Percentiles rank a stretch among this genome's conserved stretches.
These are phyloP conservation scores for Gari tellinella DNA, from an alignment of 2,888 invertebrate species.

Conservation along the genomic window DNA sequence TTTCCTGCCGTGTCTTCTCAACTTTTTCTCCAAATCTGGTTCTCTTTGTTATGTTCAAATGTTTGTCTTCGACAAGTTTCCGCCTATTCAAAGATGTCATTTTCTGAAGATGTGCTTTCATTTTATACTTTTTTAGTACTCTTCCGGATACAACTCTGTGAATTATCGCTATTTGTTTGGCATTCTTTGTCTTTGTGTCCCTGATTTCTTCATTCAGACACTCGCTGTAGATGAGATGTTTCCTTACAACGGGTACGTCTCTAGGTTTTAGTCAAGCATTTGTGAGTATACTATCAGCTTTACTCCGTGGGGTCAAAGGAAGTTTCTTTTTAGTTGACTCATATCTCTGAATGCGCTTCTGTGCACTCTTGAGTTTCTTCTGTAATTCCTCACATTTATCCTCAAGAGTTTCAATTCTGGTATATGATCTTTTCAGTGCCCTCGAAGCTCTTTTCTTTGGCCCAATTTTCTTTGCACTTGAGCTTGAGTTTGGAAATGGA, in stretches of 20 bases:
- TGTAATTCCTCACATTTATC: neutral
- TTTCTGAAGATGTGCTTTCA: slow-evolving; percentile 2
- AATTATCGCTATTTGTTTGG: no score
- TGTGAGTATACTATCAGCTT: slow-evolving; percentile 17
- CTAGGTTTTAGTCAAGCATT: slow-evolving; percentile 18
- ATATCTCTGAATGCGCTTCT: slow-evolving; percentile 6
- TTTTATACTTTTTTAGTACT: slow-evolving; percentile 30
- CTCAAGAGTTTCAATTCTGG: no score
- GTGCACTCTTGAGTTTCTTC: slow-evolving; percentile 20
- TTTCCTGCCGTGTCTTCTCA: slow-evolving; percentile 6
- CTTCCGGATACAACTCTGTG: slow-evolving; percentile 16
- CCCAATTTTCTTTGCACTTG: no score
- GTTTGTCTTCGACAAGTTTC: neutral
- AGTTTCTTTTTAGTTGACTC: neutral
- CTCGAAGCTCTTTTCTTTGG: no score
- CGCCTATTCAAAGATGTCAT: slow-evolving; percentile 3
- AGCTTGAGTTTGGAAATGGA: no score
- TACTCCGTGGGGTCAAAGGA: slow-evolving; percentile 23
- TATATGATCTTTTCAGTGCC: no score
- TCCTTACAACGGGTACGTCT: slow-evolving; percentile 23
- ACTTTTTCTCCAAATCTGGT: neutral
- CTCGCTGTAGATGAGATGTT: slow-evolving; percentile 16
- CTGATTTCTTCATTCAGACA: slow-evolving; percentile 23
- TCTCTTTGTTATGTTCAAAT: neutral
- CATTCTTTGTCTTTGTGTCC: no score